Conservation (phyloP, 2,888 invertebrate genomes). For the Conus canariensis region DNA sequence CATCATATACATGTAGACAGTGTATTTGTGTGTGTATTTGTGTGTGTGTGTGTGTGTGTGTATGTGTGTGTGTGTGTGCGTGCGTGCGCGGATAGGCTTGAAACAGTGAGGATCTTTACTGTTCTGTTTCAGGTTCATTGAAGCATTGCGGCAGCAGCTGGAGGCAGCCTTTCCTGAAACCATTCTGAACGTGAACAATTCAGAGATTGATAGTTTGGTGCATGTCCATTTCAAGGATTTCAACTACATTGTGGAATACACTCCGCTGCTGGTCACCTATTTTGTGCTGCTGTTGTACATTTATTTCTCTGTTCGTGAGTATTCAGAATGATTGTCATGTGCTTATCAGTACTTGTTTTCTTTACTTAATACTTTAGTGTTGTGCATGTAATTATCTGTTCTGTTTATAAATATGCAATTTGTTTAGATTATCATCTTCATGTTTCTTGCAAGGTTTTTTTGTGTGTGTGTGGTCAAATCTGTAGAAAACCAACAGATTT, state of each 20-base stretch:
- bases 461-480: no score
- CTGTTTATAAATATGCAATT: no score
- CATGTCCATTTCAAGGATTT: slow-evolving; percentile 91
- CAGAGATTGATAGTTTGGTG: slow-evolving; percentile 77
- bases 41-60: no score
- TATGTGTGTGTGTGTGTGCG: no score
- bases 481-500: no score
- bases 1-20: no score
- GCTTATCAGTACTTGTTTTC: not conserved
- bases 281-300: slow-evolving; percentile 93
- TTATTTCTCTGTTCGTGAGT: slow-evolving; percentile 89
- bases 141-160: slow-evolving; percentile 82
- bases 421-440: not conserved
- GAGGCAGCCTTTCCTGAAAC: slow-evolving; percentile 68
- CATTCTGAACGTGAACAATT: slow-evolving; percentile 64
- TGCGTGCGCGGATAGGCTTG: no score
- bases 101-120: no score
- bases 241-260: slow-evolving; percentile 77
- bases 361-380: no score
- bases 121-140: slow-evolving; percentile 85
- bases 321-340: not conserved
- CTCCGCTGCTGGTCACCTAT: slow-evolving; percentile 91
- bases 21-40: no score
- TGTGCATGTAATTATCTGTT: not conserved
- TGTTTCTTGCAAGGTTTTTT: not conserved